Base-by-base conservation (phyloP, 2,113 vertebrate species). In the Brachyhypopomus gauderio region DNA sequence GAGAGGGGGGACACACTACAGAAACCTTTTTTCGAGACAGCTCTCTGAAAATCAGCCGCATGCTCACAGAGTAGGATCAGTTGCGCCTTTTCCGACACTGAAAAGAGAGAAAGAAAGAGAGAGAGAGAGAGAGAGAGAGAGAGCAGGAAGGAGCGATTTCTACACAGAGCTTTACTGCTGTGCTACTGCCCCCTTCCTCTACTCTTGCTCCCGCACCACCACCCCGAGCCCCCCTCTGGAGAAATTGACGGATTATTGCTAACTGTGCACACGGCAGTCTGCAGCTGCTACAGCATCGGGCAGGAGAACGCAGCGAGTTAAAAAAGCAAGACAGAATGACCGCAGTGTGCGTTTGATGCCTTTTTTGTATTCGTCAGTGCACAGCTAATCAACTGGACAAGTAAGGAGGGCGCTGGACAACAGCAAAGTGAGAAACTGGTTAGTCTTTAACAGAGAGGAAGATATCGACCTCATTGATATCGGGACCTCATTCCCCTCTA, bases 171-270 rank as follows among this genome's bases (percentile, higher is more conserved):
- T 72, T 83, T 80, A 87, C 90, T 89, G 87, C 91, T 90, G 91
- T 72, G 91, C 89, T 90, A 89, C 86, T 90, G 88, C 89, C 87
- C 85, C 66, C 87, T 85, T 72, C 85, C 83, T 78, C 88, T 84
- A 79, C 52, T 78, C 86, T 60, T 67, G 79, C 75, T 73, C 82
- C 86, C 63, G 83, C 78, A 66, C 89, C 77, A 88, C 85, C 89
- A 81, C 77, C 34, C 88, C 87, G 88, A 84, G 74, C 81, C 86
- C 88, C 89, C 89, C 91, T 89, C 88, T 87, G 70, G 91, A 93
- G 93, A 89, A 93, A 95, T 91, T 93, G 93, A 93, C 88, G 93
- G 94, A 95, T 95, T 93, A 93, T 92, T 91, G 93, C 92, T 93
- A 93, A 93, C 89, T 91, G 93, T 93, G 91, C 93, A 91, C 87